Percentiles rank a stretch among this genome's conserved stretches.
These are phyloP conservation scores for Hoplodrina ambigua DNA, from an alignment of 2,888 invertebrate genomes.

Conservation along the genomic window DNA sequence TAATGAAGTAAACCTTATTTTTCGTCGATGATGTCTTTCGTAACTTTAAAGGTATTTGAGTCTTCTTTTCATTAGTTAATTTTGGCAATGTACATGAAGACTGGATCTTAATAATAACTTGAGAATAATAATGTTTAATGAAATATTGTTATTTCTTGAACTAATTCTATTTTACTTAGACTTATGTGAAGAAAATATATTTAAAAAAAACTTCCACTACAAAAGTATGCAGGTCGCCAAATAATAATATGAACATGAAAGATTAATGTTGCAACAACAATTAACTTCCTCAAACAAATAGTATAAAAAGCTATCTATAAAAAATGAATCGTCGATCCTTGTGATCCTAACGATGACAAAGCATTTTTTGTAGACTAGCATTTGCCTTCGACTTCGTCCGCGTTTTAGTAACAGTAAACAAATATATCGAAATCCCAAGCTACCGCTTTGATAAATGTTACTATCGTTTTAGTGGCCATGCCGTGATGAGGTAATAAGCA, in stretches of 20 bases:
- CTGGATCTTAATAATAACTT: too few species aligned
- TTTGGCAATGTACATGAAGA: background rate
- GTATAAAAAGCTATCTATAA: slow-evolving; percentile 1
- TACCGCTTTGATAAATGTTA: too few species aligned
- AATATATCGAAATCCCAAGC: too few species aligned
- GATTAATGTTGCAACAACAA: background rate
- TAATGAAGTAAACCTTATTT: slow-evolving; percentile 28
- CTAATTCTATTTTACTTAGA: too few species aligned
- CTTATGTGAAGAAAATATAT: too few species aligned
- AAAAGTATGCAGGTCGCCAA: background rate
- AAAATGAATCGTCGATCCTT: slow-evolving; percentile 14
- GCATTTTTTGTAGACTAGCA: background rate
- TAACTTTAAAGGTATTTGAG: slow-evolving; percentile 6
- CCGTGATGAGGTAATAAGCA: too few species aligned
- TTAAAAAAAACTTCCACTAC: background rate
- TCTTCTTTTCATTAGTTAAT: slow-evolving; percentile 21
- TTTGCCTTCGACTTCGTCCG: background rate
- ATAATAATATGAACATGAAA: background rate
- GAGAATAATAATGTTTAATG: background rate
- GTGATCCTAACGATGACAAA: slow-evolving; percentile 20
- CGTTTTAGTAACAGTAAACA: too few species aligned
- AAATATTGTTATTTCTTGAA: too few species aligned
- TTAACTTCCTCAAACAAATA: slow-evolving; percentile 4
- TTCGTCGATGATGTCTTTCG: slow-evolving; percentile 34
- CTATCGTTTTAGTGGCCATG: too few species aligned